These are phyloP conservation scores for Chorisops tibialis DNA, from an alignment of 2,888 invertebrate species.

Conservation along the genomic window DNA sequence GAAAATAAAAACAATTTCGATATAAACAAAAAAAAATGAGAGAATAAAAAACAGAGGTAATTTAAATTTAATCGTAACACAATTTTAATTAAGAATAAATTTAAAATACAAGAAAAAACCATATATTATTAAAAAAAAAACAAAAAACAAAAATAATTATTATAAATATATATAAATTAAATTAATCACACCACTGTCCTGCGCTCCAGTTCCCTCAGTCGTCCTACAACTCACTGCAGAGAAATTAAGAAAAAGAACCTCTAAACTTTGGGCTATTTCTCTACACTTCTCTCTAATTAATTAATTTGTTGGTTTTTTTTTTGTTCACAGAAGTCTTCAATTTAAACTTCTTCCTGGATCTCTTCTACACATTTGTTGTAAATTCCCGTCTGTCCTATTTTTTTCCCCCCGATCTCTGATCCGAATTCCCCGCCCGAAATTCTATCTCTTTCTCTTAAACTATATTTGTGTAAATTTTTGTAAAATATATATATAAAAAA, in stretches of 20 bases:
- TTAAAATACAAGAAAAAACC: constrained; percentile 57
- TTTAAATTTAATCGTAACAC: constrained; percentile 50
- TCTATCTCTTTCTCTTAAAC: constrained; percentile 30
- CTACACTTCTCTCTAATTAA: background rate
- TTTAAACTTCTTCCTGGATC: too few relatives aligned
- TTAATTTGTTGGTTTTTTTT: too few relatives aligned
- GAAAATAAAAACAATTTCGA: constrained; percentile 34
- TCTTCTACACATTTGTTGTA: too few relatives aligned
- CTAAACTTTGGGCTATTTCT: background rate
- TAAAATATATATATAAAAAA: constrained; percentile 35
- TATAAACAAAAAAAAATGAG: constrained; percentile 41
- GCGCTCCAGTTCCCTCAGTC: constrained; percentile 27
- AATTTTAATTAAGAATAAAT: constrained; percentile 40
- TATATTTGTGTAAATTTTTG: constrained; percentile 38
- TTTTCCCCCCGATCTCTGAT: background rate
- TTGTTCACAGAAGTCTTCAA: too few relatives aligned
- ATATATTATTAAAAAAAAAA: too few relatives aligned
- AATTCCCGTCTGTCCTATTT: too few relatives aligned
- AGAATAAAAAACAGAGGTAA: constrained; percentile 49
- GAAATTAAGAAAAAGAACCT: background rate
- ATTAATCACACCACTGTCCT: constrained; percentile 44
- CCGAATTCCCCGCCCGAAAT: background rate
- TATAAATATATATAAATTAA: constrained; percentile 57
- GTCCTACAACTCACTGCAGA: constrained; percentile 11
- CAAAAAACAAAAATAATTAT: constrained; percentile 47